Evolutionary conservation across 2,888 invertebrate genomes (phyloP), one percentile per base, ranked within the genome.

Genomic region (Cabera pusaria): DNA sequence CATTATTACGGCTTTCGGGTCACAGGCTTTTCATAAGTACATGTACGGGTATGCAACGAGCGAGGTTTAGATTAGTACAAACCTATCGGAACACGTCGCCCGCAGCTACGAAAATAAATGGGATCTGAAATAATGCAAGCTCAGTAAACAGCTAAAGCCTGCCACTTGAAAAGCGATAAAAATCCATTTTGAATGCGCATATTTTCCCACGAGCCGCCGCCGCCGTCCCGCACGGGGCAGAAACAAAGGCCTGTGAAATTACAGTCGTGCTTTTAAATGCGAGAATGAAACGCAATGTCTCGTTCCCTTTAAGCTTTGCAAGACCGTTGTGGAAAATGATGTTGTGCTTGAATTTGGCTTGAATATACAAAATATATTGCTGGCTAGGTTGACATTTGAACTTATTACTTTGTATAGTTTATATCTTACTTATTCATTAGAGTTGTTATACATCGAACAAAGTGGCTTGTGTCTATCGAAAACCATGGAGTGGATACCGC

Each of bases 221-320:
- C 64, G 59, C 59, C 61, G 63, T 57, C 61, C 69, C 68, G 52
- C 54, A 64, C 69, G 63, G 65, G 58, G 42, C 51, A 57, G 66
- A 81, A 78, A 87, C 86, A 87, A 86, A 86, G 86, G 81, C 76
- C 75, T 79, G 80, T 71, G 69, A 85, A 85, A 87, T 87, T 86
- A 85, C 81, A 83, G 78, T 77, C 82, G 81, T 79, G 79, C 84
- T 87, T 87, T 86, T 83, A 86, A 86, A 83, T 81, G 82, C 81
- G 80, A 69, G 83, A 81, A 83, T 85, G 86, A 86, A 82, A 84
- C 77, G 76, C 82, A 75, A 75, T 79, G 85, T 83, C 84, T 81
- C 82, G 69, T 80, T 72, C 76, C 74, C 73, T 84, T 84, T 84
- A 82, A 84, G 84, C 83, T 78, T 78, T 76, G 74, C 77, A 64